Conservation (phyloP, 2,113 vertebrate genomes). For the Jaculus jaculus region DNA sequence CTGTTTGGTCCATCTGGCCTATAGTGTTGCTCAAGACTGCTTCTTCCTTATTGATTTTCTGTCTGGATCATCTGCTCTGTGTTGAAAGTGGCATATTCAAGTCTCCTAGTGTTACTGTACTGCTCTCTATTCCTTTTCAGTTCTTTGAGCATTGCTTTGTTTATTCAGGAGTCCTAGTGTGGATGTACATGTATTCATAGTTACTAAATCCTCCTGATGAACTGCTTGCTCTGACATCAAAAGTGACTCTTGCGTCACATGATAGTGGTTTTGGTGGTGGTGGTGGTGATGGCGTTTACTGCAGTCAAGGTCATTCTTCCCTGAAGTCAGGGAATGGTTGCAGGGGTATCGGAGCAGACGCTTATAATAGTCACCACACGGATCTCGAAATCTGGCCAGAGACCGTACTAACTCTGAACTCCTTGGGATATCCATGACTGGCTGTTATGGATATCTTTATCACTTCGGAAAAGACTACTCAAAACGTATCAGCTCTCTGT, state of each 20-base stretch:
- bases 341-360: not conserved
- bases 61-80: not conserved
- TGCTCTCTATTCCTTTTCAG: not conserved
- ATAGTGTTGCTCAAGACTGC: not conserved
- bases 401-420: not conserved
- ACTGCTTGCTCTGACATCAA: not conserved
- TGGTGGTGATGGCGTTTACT: too few relatives aligned
- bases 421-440: not conserved
- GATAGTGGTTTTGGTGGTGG: too few relatives aligned
- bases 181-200: not conserved
- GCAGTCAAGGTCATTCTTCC: too few relatives aligned
- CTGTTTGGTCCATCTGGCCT: not conserved
- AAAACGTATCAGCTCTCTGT: not conserved
- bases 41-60: constrained; percentile 12
- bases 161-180: not conserved
- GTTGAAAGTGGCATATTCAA: not conserved
- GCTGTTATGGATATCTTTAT: too few relatives aligned
- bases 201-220: not conserved
- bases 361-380: not conserved
- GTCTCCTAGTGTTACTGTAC: not conserved
- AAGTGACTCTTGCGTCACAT: not conserved
- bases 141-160: not conserved
- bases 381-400: not conserved
- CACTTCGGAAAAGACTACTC: too few relatives aligned
- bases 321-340: too few relatives aligned